Conservation (phyloP, 2,797 vertebrate genomes). For the Huso huso region DNA sequence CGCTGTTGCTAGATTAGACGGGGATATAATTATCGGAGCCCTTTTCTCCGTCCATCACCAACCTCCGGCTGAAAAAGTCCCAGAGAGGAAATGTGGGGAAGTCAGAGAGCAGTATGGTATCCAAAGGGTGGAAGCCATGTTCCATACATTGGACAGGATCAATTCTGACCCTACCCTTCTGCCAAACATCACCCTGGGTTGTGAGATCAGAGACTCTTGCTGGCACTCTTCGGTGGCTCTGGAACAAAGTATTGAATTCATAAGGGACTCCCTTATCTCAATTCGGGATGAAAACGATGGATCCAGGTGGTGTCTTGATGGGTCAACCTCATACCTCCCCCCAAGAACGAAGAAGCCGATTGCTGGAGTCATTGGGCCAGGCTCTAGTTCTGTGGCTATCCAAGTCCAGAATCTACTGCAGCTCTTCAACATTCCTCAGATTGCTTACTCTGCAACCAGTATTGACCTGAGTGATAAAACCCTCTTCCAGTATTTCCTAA, state of each 20-base stretch:
- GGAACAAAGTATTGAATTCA: constrained; percentile 98
- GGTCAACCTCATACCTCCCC: constrained; percentile 67
- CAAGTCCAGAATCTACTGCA: constrained; percentile 97
- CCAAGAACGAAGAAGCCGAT: constrained; percentile 86
- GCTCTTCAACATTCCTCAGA: constrained; percentile 97
- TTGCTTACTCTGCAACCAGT: constrained; percentile 95
- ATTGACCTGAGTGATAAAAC: constrained; percentile 97
- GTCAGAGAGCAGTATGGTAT: constrained; percentile 97
- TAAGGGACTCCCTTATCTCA: constrained; percentile 94
- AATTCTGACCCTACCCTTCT: constrained; percentile 81
- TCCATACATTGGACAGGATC: constrained; percentile 93
- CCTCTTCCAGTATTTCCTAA: constrained; percentile 92
- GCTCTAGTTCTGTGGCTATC: constrained; percentile 97
- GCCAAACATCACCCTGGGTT: constrained; percentile 91
- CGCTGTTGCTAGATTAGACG: constrained; percentile 91
- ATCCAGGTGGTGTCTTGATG: constrained; percentile 81
- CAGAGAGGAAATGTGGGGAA: constrained; percentile 93
- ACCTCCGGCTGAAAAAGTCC: constrained; percentile 88
- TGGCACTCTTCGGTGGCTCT: constrained; percentile 96
- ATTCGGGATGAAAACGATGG: constrained; percentile 90
- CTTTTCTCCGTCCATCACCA: constrained; percentile 98
- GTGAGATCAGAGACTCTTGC: constrained; percentile 95
- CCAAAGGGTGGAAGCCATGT: constrained; percentile 97
- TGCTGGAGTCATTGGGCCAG: constrained; percentile 91
- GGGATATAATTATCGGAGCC: constrained; percentile 95